phyloP scores from a whole-genome alignment of 1,140 invertebrate genomes.

The Philaenus spumarius region DNA sequence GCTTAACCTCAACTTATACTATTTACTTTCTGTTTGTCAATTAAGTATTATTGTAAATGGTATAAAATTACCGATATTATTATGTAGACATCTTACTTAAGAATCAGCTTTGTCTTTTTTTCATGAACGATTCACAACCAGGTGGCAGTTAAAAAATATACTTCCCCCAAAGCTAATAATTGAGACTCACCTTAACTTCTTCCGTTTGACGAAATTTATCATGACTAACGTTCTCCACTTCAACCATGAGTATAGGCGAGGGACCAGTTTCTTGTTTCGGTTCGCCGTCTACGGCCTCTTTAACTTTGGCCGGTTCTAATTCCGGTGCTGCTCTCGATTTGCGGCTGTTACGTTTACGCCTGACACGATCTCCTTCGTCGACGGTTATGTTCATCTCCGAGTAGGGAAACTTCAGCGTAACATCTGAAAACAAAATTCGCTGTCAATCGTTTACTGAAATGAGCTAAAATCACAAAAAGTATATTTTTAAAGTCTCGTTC shows the following conservation, averaged over 20 bases:
- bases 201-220: conserved; percentile 86
- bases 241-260: conserved; percentile 77
- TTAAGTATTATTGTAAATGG: too few relatives aligned
- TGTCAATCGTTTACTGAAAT: too few relatives aligned
- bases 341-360: neutral
- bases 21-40: too few relatives aligned
- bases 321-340: neutral
- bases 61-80: too few relatives aligned
- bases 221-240: conserved; percentile 90
- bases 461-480: too few relatives aligned
- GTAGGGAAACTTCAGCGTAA: conserved; percentile 39
- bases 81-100: too few relatives aligned
- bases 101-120: too few relatives aligned
- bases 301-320: conserved; percentile 21
- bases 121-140: too few relatives aligned
- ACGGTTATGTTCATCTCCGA: conserved; percentile 30
- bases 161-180: too few relatives aligned
- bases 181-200: conserved; percentile 84
- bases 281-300: conserved; percentile 6
- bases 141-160: too few relatives aligned
- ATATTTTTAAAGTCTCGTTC: too few relatives aligned
- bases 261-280: conserved; percentile 9
- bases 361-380: conserved; percentile 38
- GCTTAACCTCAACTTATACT: too few relatives aligned
- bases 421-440: conserved; percentile 19